These are phyloP conservation scores for Calosoma granatense DNA, from an alignment of 1,140 invertebrate genomes.

Conservation along the genomic window DNA sequence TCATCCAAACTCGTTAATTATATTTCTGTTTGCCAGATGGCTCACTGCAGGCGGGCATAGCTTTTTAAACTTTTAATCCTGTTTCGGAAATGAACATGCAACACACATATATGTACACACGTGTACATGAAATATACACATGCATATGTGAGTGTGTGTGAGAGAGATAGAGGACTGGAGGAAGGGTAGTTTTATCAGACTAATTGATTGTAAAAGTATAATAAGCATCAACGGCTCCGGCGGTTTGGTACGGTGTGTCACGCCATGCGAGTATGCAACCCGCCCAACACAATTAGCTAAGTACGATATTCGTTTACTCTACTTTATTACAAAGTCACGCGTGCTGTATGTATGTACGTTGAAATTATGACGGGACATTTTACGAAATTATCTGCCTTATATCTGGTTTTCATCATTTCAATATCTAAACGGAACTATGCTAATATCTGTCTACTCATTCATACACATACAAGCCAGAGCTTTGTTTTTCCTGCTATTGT, in stretches of 20 bases:
- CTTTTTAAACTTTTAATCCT: conserved; percentile 9
- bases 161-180: not conserved
- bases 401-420: too few relatives aligned
- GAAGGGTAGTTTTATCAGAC: not conserved
- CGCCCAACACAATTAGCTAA: not conserved
- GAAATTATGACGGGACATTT: not conserved
- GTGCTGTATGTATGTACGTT: not conserved
- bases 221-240: not conserved
- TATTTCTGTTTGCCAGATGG: not conserved
- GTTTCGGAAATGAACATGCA: conserved; percentile 6
- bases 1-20: conserved; percentile 1
- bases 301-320: not conserved
- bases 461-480: too few relatives aligned
- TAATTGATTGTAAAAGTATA: not conserved
- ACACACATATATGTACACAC: not conserved
- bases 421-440: too few relatives aligned
- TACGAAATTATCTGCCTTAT: not conserved
- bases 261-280: not conserved
- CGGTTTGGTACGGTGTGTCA: not conserved
- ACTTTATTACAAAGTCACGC: not conserved
- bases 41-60: not conserved
- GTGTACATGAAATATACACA: too few relatives aligned
- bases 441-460: too few relatives aligned
- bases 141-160: too few relatives aligned
- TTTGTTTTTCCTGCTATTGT: too few relatives aligned